Percentiles rank a stretch among this genome's conserved stretches.
These are phyloP conservation scores for Caenorhabditis angaria DNA, from an alignment of 2,888 invertebrate species.

Conservation along the genomic window DNA sequence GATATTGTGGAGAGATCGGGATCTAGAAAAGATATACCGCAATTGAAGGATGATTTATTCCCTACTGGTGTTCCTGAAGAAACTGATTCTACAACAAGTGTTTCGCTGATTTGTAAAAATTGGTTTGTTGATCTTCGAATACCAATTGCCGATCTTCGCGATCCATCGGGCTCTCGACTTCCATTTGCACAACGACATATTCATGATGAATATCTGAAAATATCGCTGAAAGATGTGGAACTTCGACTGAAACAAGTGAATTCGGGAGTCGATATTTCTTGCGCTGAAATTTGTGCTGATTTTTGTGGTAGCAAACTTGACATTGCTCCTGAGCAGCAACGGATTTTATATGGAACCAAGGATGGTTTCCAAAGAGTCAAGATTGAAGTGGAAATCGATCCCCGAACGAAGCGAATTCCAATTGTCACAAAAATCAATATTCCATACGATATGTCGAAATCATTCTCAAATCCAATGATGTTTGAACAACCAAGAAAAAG, in stretches of 20 bases:
- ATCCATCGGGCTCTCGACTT: conserved; percentile 38
- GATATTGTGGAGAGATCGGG: not conserved
- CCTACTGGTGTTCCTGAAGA: conserved; percentile 12
- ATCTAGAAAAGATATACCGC: conserved; percentile 23
- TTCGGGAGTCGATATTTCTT: conserved; percentile 3
- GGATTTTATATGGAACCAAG: conserved; percentile 29
- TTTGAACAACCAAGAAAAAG: conserved; percentile 46
- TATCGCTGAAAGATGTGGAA: conserved; percentile 50
- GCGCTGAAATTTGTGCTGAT: conserved; percentile 23
- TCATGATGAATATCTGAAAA: conserved; percentile 58
- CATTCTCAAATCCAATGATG: conserved; percentile 42
- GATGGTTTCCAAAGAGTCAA: conserved; percentile 21
- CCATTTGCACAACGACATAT: conserved; percentile 52
- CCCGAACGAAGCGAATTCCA: not conserved
- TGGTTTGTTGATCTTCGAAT: conserved; percentile 47
- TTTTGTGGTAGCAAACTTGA: conserved; percentile 28
- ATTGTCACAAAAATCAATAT: not conserved
- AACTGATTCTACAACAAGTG: conserved; percentile 5
- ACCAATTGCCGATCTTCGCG: conserved; percentile 59
- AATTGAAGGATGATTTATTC: conserved; percentile 35
- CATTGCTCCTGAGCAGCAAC: conserved; percentile 23
- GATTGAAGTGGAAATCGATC: conserved; percentile 8
- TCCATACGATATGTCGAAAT: conserved; percentile 24
- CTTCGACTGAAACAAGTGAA: conserved; percentile 44
- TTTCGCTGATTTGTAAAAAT: conserved; percentile 33